Percentiles rank a stretch among this genome's conserved stretches.
These are phyloP conservation scores for Tortricodes alternella DNA, from an alignment of 2,888 invertebrate genomes.

Conservation along the genomic window DNA sequence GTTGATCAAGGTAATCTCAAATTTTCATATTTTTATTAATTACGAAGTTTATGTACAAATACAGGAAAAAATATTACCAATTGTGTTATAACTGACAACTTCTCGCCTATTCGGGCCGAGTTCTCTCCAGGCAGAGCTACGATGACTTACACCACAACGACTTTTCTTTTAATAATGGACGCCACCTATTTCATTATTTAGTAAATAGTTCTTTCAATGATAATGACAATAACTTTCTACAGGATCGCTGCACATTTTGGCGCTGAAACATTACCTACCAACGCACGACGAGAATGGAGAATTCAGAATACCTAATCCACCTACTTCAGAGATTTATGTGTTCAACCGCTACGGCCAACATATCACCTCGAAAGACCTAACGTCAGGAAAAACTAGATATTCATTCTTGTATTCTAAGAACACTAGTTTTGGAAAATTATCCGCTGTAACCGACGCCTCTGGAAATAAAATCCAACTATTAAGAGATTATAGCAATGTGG, in stretches of 20 bases:
- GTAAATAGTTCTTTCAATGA: too few species aligned
- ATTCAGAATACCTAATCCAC: slow-evolving; percentile 96
- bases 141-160: too few species aligned
- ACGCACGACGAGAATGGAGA: slow-evolving; percentile 94
- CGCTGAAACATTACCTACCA: slow-evolving; percentile 93
- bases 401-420: slow-evolving; percentile 98
- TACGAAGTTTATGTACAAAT: neutral
- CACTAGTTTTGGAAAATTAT: slow-evolving; percentile 96
- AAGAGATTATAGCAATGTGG: slow-evolving; percentile 95
- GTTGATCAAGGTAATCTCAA: slow-evolving; percentile 91
- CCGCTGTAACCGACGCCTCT: slow-evolving; percentile 96
- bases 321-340: slow-evolving; percentile 96
- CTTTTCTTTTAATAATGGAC: too few species aligned
- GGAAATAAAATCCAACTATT: slow-evolving; percentile 96
- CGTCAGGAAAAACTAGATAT: slow-evolving; percentile 97
- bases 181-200: too few species aligned
- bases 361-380: slow-evolving; percentile 95
- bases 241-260: slow-evolving; percentile 91
- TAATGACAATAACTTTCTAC: slow-evolving; percentile 19
- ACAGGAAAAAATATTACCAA: too few species aligned
- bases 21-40: neutral
- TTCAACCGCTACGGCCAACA: slow-evolving; percentile 98
- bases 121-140: too few species aligned
- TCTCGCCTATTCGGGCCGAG: too few species aligned
- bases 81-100: too few species aligned